Evolutionary conservation across 2,113 vertebrate genomes (phyloP).

Genomic region (Antigone vipio): DNA sequence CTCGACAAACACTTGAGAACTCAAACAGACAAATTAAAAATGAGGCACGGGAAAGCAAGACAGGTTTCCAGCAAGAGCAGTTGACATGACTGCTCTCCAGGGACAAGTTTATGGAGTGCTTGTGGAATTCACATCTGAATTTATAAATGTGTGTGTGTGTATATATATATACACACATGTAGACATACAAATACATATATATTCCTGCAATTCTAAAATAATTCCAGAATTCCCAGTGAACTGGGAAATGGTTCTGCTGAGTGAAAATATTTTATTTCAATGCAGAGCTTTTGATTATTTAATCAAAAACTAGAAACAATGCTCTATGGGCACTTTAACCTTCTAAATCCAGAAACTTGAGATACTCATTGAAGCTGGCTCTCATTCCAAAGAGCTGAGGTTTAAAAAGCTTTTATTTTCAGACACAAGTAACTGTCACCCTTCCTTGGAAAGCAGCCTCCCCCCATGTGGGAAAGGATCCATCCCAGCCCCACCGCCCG

Average conservation of each 20-base stretch:
- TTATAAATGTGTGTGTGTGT: fast-evolving
- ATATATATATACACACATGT: fast-evolving
- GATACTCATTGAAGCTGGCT: background rate
- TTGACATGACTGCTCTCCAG: background rate
- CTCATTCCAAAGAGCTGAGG: background rate
- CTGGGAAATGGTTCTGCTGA: background rate
- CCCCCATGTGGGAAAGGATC: fast-evolving
- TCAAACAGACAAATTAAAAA: background rate
- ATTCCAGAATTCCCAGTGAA: background rate
- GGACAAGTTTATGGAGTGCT: background rate
- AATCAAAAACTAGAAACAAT: background rate
- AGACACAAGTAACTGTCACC: too few species aligned
- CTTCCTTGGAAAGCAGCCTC: fast-evolving
- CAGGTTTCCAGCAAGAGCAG: background rate
- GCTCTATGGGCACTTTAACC: background rate
- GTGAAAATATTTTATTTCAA: background rate
- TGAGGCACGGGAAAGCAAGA: fast-evolving
- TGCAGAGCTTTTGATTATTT: background rate
- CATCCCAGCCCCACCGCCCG: fast-evolving
- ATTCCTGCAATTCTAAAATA: background rate
- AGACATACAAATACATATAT: fast-evolving
- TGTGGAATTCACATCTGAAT: background rate
- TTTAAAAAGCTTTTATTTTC: background rate
- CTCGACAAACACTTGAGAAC: fast-evolving
- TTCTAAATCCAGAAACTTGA: background rate